Evolutionary conservation across 2,797 vertebrate genomes (phyloP), one percentile per base, ranked within the genome.

Genomic region (Ceryle rudis): DNA sequence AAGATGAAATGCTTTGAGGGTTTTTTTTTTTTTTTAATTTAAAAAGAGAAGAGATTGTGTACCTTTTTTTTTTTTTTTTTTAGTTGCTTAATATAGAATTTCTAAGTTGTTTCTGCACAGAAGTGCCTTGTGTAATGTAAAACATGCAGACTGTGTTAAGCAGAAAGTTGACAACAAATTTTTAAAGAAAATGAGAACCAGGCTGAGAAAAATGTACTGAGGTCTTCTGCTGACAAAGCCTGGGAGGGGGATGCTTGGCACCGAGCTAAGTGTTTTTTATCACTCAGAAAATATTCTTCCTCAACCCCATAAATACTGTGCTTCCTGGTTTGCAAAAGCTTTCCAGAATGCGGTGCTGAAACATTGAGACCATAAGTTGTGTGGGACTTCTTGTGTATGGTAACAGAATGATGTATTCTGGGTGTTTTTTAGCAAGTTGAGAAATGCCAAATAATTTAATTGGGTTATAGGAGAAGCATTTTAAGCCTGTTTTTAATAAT

Each of bases 401-500:
- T 90, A 94, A 69, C 90, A 90, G 88, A 95, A 93, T 86, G 66
- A 90, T 96, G 72, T 94, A 90, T 93, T 90, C 89, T 88, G 85
- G 57, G 85, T 94, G 81, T 51, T 93, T 89, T 91, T 96, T 74
- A 95, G 44, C 93, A 81, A 91, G 94, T 92, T 89, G 86, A 93
- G 79, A 95, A 94, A 89, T 93, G 95, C 91, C 95, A 94, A 71
- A 82, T 74, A 78, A 94, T 95, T 95, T 95, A 96, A 93, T 96
- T 92, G 75, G 60, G 44, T 79, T 94, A 41, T 69, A 87, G 81
- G 78, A 57, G 74, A 92, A 89, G 64, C 61, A 58, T 91, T 95
- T 82, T 87, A 91, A 91, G 61, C 54, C 33, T 84, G 57, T 70
- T 95, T 96, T 89, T 95, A 94, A 93, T 94, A 93, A 79, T 52